phyloP scores from a whole-genome alignment of 2,113 vertebrate genomes.

The Galbula dea region DNA sequence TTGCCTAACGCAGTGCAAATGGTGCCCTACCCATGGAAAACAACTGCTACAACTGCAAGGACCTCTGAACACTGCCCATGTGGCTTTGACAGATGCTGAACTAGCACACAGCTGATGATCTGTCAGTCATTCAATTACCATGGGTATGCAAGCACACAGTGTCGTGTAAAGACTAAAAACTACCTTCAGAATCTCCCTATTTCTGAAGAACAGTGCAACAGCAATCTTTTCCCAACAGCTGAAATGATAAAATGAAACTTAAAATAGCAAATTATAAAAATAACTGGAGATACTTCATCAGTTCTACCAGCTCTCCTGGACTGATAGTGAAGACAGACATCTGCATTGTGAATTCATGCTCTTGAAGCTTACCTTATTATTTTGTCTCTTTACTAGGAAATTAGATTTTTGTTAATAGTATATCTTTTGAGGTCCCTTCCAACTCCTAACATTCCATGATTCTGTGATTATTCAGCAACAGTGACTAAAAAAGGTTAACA shows the following conservation, averaged over 20 bases:
- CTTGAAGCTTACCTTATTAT: background rate
- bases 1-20: background rate
- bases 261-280: background rate
- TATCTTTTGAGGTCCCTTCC: too few species aligned
- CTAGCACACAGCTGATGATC: background rate
- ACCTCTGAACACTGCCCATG: background rate
- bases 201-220: background rate
- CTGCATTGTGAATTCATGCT: background rate
- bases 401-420: background rate
- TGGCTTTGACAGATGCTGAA: background rate
- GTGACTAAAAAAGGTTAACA: background rate
- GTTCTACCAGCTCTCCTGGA: background rate
- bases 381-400: background rate
- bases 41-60: background rate
- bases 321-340: background rate
- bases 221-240: background rate
- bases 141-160: fast-evolving
- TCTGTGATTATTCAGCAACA: background rate
- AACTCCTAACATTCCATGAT: too few species aligned
- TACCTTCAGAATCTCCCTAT: background rate
- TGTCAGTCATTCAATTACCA: background rate
- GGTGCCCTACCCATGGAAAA: background rate
- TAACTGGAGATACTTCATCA: background rate
- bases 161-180: background rate
- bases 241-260: background rate